phyloP scores from a whole-genome alignment of 2,797 vertebrate genomes.

The Pantherophis alleghaniensis region DNA sequence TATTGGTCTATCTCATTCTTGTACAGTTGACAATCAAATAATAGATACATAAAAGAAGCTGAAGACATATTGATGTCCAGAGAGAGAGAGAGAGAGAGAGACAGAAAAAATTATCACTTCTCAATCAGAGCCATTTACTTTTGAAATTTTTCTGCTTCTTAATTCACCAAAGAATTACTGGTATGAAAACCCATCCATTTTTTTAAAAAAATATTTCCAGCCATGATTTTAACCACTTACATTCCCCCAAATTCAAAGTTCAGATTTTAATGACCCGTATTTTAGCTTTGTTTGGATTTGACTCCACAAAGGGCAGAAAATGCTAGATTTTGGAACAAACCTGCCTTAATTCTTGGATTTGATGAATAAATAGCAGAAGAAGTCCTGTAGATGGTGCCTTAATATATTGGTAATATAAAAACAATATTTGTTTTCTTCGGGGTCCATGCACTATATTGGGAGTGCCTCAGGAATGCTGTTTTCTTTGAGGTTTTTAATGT shows the following conservation, averaged over 20 bases:
- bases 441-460: constrained; percentile 6
- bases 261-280: background rate
- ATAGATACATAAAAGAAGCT: too few species aligned
- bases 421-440: constrained; percentile 15
- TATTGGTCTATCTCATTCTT: too few species aligned
- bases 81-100: background rate
- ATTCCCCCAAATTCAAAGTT: background rate
- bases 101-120: background rate
- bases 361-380: constrained; percentile 10
- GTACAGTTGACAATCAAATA: too few species aligned
- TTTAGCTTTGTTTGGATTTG: background rate
- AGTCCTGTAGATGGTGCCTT: background rate
- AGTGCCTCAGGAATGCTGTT: constrained; percentile 34
- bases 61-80: background rate
- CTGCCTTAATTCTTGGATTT: constrained; percentile 4
- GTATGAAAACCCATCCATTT: background rate
- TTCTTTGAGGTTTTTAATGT: constrained; percentile 21
- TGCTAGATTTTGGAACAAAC: background rate
- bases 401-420: background rate
- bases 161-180: background rate
- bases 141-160: background rate
- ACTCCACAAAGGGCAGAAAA: background rate
- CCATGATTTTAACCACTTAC: background rate
- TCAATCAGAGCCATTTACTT: background rate
- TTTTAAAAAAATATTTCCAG: background rate